Percentiles rank a stretch among this genome's conserved stretches.
Evolutionary conservation across 2,888 invertebrate species (phyloP).

Genomic region (Scaptomyza parva): DNA sequence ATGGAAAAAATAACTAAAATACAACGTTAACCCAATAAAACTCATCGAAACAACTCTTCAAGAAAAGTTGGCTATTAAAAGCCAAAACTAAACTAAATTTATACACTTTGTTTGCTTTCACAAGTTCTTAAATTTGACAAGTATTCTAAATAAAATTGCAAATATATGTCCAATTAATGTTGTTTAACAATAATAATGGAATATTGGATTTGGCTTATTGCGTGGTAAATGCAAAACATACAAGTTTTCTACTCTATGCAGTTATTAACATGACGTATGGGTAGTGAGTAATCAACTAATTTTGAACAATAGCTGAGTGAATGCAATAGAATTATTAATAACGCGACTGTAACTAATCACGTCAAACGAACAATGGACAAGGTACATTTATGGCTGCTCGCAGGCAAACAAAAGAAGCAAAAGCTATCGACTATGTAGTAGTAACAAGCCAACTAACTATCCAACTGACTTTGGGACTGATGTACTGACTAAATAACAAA

Average conservation of each 20-base stretch:
- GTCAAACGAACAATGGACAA: constrained; percentile 57
- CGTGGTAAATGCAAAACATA: neutral
- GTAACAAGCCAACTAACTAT: constrained; percentile 22
- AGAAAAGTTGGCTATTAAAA: no score
- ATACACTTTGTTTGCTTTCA: no score
- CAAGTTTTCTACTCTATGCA: constrained; percentile 4
- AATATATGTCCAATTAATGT: constrained; percentile 2
- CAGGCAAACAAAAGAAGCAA: constrained; percentile 56
- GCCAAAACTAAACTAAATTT: no score
- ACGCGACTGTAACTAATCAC: constrained; percentile 68
- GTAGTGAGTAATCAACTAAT: constrained; percentile 55
- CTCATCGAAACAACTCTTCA: no score
- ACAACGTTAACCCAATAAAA: no score
- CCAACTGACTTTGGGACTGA: constrained; percentile 4
- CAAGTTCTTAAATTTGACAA: constrained; percentile 32
- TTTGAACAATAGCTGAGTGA: constrained; percentile 44
- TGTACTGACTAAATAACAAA: constrained; percentile 60
- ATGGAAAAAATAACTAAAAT: no score
- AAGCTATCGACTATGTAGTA: neutral
- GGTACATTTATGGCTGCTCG: constrained; percentile 46
- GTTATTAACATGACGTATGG: constrained; percentile 43
- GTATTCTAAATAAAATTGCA: neutral
- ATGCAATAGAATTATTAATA: constrained; percentile 60
- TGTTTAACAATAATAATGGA: neutral
- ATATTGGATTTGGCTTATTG: no score